A percentile compares a stretch with the other conserved stretches of the same genome.
phyloP scores from a whole-genome alignment of 1,140 invertebrate species.

The Diorhabda sublineata region DNA sequence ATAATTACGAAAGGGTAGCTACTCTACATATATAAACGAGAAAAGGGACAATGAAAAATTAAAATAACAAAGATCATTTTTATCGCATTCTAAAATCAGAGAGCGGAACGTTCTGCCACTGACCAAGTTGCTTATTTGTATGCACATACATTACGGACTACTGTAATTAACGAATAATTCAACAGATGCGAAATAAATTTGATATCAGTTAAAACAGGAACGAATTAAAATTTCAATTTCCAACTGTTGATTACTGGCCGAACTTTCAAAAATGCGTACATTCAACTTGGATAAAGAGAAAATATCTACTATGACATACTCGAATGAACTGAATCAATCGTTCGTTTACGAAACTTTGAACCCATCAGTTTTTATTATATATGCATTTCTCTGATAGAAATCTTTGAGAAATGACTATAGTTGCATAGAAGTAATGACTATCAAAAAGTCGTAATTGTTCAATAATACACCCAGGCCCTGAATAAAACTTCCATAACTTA shows the following conservation, averaged over 20 bases:
- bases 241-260: background rate
- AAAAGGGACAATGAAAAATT: constrained; percentile 30
- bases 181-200: constrained; percentile 15
- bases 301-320: no score
- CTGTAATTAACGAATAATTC: constrained; percentile 26
- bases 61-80: constrained; percentile 33
- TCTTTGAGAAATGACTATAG: no score
- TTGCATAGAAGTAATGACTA: no score
- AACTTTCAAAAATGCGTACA: background rate
- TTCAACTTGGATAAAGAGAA: no score
- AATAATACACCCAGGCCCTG: no score
- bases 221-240: background rate
- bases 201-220: background rate
- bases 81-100: constrained; percentile 29
- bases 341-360: no score
- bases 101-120: constrained; percentile 30
- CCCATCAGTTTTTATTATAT: no score
- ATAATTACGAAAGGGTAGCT: constrained; percentile 19
- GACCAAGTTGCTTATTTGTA: constrained; percentile 30
- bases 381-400: no score
- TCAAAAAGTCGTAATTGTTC: no score
- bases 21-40: constrained; percentile 22
- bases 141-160: constrained; percentile 26
- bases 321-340: no score
- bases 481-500: no score